Conservation (phyloP, 2,888 invertebrate genomes). For the Ctena decussata region DNA sequence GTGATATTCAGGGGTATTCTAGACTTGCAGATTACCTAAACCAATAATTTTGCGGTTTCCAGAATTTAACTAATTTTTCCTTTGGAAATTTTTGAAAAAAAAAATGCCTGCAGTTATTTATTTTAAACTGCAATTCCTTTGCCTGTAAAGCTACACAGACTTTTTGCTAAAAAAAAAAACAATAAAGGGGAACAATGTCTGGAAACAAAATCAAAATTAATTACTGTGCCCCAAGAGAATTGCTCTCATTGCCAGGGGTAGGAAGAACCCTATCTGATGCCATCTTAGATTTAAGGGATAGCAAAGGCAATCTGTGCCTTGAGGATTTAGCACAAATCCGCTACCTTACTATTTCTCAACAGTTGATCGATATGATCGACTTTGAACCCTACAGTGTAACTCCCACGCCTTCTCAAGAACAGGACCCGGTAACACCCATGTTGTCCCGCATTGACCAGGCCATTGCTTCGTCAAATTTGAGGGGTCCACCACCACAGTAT, state of each 20-base stretch:
- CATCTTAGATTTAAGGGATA: neutral
- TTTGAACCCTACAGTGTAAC: neutral
- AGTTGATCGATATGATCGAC: neutral
- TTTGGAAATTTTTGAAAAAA: too few species aligned
- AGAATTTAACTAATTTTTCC: too few species aligned
- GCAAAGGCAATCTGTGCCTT: neutral
- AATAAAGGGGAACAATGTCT: neutral
- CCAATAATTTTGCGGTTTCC: too few species aligned
- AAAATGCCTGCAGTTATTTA: too few species aligned
- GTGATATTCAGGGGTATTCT: too few species aligned
- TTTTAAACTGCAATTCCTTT: too few species aligned
- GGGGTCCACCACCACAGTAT: neutral
- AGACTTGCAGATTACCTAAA: too few species aligned
- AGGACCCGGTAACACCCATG: neutral
- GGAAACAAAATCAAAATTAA: neutral
- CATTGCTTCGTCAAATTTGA: neutral
- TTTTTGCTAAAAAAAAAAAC: too few species aligned
- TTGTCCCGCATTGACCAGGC: neutral
- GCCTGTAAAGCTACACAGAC: too few species aligned
- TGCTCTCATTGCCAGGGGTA: neutral
- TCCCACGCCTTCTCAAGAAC: neutral
- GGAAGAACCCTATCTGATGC: neutral
- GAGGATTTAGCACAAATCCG: neutral
- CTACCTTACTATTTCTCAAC: neutral
- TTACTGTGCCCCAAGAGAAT: neutral